phyloP scores from a whole-genome alignment of 2,113 vertebrate species.

The Trachemys scripta region DNA sequence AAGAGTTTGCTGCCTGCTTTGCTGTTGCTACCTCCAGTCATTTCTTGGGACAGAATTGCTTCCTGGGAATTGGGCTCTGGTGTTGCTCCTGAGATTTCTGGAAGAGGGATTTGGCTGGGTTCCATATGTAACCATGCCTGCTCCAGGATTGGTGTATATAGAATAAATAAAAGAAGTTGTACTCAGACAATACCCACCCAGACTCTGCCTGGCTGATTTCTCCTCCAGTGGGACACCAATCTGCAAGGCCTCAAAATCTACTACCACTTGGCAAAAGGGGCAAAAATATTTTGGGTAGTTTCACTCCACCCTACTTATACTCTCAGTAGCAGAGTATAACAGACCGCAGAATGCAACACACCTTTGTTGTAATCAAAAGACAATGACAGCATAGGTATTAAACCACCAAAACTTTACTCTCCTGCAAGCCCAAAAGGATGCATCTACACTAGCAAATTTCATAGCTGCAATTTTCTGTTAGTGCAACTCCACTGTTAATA shows the following conservation, averaged over 20 bases:
- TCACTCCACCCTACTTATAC: not conserved
- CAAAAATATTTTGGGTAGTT: not conserved
- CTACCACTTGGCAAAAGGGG: not conserved
- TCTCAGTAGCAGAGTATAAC: not conserved
- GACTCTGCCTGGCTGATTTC: not conserved
- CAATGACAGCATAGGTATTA: not conserved
- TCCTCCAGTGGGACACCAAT: not conserved
- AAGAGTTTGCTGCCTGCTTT: not conserved
- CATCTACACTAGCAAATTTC: not conserved
- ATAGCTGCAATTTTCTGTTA: not conserved
- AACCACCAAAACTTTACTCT: not conserved
- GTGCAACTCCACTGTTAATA: not conserved
- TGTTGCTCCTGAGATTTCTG: not conserved
- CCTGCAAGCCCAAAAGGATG: not conserved
- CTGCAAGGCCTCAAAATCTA: not conserved
- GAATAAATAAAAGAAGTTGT: not conserved
- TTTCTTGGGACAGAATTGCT: not conserved
- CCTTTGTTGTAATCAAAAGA: not conserved
- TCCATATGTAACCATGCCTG: not conserved
- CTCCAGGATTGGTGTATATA: accelerated
- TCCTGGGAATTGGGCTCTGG: no score
- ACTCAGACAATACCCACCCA: accelerated
- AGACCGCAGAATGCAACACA: not conserved
- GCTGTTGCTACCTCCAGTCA: accelerated
- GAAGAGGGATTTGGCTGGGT: not conserved